phyloP scores from a whole-genome alignment of 2,797 vertebrate genomes.

The Emys orbicularis region DNA sequence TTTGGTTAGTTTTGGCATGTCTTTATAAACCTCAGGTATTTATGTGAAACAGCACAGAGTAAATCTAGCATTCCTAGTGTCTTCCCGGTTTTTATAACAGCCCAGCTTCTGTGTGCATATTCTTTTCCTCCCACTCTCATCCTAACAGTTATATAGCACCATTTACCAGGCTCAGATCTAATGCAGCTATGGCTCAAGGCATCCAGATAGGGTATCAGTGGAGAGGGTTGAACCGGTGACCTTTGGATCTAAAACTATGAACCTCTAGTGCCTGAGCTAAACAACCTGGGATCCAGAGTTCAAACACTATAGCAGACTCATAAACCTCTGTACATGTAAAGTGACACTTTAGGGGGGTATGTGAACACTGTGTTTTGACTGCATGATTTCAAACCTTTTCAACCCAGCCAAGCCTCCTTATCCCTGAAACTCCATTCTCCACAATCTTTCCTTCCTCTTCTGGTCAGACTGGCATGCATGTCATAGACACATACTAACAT shows the following conservation, averaged over 20 bases:
- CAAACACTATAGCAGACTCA: neutral
- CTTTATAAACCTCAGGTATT: neutral
- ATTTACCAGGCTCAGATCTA: neutral
- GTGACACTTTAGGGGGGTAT: fast-evolving
- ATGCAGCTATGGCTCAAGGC: neutral
- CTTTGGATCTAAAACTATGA: neutral
- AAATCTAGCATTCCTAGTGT: neutral
- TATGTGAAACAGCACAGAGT: fast-evolving
- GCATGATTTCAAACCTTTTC: neutral
- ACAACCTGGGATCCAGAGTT: neutral
- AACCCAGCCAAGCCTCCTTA: fast-evolving
- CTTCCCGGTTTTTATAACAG: neutral
- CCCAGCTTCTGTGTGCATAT: neutral
- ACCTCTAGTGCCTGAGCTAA: neutral
- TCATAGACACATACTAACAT: neutral
- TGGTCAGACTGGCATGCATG: neutral
- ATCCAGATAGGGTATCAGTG: no score
- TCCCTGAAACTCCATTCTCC: neutral
- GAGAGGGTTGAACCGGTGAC: neutral
- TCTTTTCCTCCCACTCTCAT: neutral
- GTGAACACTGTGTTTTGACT: neutral
- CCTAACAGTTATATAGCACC: neutral
- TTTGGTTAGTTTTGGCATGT: neutral
- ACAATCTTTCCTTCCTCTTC: neutral
- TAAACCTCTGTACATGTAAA: fast-evolving